Evolutionary conservation across 2,888 invertebrate species (phyloP).

Genomic region (Drosophila dives): DNA sequence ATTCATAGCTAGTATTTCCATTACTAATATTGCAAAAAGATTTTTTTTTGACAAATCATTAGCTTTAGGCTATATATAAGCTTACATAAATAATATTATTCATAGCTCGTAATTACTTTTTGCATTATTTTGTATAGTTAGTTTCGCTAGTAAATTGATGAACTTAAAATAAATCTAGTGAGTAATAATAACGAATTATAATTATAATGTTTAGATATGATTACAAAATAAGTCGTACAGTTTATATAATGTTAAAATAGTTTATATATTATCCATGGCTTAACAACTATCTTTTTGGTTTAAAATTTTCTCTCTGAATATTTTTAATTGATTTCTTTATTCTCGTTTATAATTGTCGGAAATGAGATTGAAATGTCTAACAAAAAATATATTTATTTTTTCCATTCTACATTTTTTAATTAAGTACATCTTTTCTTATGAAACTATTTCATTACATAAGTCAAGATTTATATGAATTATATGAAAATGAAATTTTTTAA

Average conservation of each 20-base stretch:
- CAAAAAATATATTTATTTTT: neutral
- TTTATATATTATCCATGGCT: neutral
- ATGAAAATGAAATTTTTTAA: neutral
- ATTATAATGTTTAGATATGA: too few species aligned
- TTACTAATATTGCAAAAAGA: neutral
- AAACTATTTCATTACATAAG: neutral
- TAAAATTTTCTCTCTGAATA: neutral
- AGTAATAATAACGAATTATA: neutral
- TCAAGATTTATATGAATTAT: too few species aligned
- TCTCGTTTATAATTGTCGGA: neutral
- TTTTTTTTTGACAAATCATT: neutral
- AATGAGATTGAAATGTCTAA: neutral
- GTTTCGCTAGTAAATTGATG: slow-evolving; percentile 6
- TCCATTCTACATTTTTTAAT: neutral
- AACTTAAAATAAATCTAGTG: neutral
- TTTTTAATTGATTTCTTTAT: neutral
- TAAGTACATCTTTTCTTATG: neutral
- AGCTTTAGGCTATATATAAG: slow-evolving; percentile 1
- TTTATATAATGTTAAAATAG: neutral
- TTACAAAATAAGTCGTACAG: too few species aligned
- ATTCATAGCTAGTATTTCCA: neutral
- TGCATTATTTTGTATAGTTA: slow-evolving; percentile 2
- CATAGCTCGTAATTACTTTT: slow-evolving; percentile 1
- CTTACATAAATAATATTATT: too few species aligned
- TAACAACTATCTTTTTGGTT: neutral